phyloP scores from a whole-genome alignment of 2,113 vertebrate species.

The Phodopus roborovskii region DNA sequence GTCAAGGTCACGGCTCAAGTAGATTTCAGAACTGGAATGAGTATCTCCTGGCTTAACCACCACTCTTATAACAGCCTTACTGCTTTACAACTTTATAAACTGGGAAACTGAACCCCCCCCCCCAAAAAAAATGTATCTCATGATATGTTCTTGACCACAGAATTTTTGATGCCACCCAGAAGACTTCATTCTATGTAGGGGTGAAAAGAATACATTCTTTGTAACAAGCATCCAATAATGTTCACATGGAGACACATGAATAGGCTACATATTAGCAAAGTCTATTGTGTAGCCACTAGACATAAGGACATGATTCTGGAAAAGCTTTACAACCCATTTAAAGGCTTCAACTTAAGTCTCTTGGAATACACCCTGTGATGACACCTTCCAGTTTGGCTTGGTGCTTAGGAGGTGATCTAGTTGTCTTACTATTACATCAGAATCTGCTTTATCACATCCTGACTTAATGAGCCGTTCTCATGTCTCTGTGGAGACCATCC shows the following conservation, averaged over 20 bases:
- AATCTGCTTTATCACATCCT: neutral
- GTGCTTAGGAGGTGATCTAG: constrained; percentile 4
- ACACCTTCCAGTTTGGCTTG: neutral
- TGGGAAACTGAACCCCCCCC: neutral
- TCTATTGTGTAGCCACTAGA: neutral
- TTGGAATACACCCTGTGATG: neutral
- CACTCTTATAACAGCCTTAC: neutral
- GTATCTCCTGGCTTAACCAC: neutral
- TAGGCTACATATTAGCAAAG: neutral
- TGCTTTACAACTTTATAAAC: constrained; percentile 21
- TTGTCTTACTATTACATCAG: neutral
- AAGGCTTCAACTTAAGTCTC: neutral
- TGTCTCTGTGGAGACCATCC: neutral
- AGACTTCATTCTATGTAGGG: neutral
- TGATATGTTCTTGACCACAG: neutral
- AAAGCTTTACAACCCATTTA: neutral
- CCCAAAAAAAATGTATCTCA: neutral
- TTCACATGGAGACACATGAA: neutral
- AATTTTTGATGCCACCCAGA: neutral
- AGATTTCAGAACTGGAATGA: neutral
- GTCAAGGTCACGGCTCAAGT: constrained; percentile 11
- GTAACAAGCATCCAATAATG: neutral
- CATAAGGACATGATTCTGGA: neutral
- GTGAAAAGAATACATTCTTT: neutral
- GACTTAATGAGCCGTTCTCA: constrained; percentile 16